Evolutionary conservation across 2,797 vertebrate genomes (phyloP).

Genomic region (Enteromius trimaculatus): DNA sequence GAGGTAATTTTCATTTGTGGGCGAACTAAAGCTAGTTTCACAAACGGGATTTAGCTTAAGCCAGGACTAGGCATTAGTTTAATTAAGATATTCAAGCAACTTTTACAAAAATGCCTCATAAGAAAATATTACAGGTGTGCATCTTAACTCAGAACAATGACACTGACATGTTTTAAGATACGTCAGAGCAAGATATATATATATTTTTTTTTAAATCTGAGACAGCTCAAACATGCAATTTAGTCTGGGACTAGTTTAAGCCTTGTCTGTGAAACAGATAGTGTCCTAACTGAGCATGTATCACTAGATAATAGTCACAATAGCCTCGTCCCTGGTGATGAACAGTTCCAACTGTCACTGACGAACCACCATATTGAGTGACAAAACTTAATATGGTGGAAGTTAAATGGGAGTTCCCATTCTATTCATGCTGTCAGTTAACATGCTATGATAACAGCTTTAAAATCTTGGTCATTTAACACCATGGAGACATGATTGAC

Average conservation of each 20-base stretch:
- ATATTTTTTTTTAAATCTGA: no score
- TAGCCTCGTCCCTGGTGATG: constrained; percentile 14
- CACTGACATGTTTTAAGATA: no score
- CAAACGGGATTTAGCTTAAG: no score
- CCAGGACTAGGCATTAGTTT: no score
- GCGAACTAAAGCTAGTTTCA: not conserved
- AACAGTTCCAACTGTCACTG: constrained; percentile 9
- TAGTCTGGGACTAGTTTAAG: no score
- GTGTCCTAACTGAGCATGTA: not conserved
- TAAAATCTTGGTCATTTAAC: constrained; percentile 19
- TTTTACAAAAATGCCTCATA: no score
- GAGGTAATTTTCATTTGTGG: not conserved
- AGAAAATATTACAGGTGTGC: no score
- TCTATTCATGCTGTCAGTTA: constrained; percentile 40
- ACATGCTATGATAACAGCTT: constrained; percentile 37
- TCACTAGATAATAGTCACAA: not conserved
- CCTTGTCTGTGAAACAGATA: no score
- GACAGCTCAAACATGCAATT: no score
- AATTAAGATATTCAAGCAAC: no score
- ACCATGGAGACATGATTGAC: constrained; percentile 23
- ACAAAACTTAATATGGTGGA: constrained; percentile 26
- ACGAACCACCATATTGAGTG: constrained; percentile 11
- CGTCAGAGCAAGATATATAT: no score
- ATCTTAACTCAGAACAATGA: no score
- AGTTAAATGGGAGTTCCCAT: constrained; percentile 28